Base-by-base conservation (phyloP, 2,113 vertebrate species). In the Zingel zingel region DNA sequence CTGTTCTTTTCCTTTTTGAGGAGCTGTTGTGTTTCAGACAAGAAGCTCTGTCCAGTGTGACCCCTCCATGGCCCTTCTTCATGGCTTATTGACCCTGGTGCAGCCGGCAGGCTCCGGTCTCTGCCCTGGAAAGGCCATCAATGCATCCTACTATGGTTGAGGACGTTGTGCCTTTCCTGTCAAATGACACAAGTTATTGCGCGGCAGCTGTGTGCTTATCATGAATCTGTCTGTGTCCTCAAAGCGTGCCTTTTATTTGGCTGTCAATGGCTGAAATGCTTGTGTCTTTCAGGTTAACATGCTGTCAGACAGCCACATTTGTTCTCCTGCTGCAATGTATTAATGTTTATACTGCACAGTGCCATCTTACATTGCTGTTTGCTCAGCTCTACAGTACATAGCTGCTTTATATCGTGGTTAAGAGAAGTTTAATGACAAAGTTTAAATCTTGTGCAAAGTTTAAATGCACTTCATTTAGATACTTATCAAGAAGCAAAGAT, bases 41-140 rank as follows among this genome's bases (percentile, higher is more conserved):
- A 82, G 75, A 82, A 27, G 43, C 79, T 61, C 70, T 50, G 77
- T 86, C 87, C 72, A 19, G n/a, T 39, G 62, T 77, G 86, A 92
- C 89, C 82, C 66, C 63, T 65, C 16, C 36, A 2, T 61, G 81
- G 65, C 75, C 73, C 57, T 70, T 59, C 48, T 75, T 72, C 23
- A 13, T 47, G 63, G 53, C 81, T 84, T 83, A 11, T 63, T 86
- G 83, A 92, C 85, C 85, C 64, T 23, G 66, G 21, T 63, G 77
- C 75, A 83, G 71, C 68, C 81, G 56, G 30, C 30, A 39, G 75
- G 75, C 82, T 86, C 62, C 51, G 21, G 64, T 66, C 77, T 61
- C 59, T 67, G 77, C 69, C 69, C 81, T 83, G 86, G 53, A 79
- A 75, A 85, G 79, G 70, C 61, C 67, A 79, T 85, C 69, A 76